These are phyloP conservation scores for Crotalus tigris DNA, from an alignment of 2,113 vertebrate genomes.

Conservation along the genomic window DNA sequence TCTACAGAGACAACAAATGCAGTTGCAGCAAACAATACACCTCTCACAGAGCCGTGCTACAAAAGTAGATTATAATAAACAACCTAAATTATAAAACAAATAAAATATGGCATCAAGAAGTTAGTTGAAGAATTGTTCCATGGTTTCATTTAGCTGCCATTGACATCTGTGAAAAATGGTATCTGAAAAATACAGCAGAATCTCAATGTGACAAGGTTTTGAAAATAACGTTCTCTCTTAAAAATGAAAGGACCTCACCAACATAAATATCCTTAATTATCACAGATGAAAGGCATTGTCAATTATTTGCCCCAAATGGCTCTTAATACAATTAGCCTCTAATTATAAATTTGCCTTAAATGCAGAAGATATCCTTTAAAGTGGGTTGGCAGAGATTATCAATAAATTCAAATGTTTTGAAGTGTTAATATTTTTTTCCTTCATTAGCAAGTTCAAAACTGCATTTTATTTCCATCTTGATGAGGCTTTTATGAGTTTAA, in stretches of 20 bases:
- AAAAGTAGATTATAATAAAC: neutral
- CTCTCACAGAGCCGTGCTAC: neutral
- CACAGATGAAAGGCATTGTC: slow-evolving; percentile 36
- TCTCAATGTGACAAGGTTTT: slow-evolving; percentile 7
- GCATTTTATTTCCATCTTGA: slow-evolving; percentile 79
- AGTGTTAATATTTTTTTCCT: slow-evolving; percentile 65
- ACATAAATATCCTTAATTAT: slow-evolving; percentile 42
- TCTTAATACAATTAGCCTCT: slow-evolving; percentile 48
- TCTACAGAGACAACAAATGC: too few species aligned
- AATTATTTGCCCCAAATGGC: slow-evolving; percentile 34
- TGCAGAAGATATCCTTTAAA: slow-evolving; percentile 54
- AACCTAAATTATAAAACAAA: neutral
- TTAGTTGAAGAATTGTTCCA: neutral
- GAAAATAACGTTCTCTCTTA: slow-evolving; percentile 31
- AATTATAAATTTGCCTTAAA: slow-evolving; percentile 50
- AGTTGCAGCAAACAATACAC: too few species aligned
- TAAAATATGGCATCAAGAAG: neutral
- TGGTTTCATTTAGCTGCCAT: neutral
- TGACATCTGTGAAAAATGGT: neutral
- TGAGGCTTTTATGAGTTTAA: slow-evolving; percentile 77
- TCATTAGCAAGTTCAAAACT: slow-evolving; percentile 74
- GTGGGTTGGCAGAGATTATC: slow-evolving; percentile 55
- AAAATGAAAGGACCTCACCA: slow-evolving; percentile 38
- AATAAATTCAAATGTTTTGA: slow-evolving; percentile 66
- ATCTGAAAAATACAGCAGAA: slow-evolving; percentile 18